Base-by-base conservation (phyloP, 1,140 invertebrate genomes). In the Anagrus nilaparvatae region DNA sequence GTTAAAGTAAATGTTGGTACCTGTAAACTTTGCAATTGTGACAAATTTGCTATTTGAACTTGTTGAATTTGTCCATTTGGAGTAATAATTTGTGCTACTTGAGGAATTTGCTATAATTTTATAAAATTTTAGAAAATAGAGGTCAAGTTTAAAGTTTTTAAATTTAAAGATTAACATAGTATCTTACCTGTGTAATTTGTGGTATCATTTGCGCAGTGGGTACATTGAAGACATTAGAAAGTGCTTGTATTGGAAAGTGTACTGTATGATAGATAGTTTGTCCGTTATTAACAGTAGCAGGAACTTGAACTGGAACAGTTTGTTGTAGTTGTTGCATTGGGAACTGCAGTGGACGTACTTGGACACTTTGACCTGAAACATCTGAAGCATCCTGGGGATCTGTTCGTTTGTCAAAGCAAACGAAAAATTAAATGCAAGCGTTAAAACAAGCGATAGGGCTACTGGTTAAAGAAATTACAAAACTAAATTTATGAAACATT, bases 201-300 rank as follows among this genome's bases (percentile, higher is more conserved):
- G 80, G 84, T 56, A 85, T 81, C 53, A 87, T 80, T 63, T 88
- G 84, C 17, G 67, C 61, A 50, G 72, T 44, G 57, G 73, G 57
- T 71, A 75, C 60, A 60, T 74, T 66, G 21, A 67, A 49, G 61
- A 77, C 54, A 74, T 59, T 46, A 54, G 69, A 54, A 3, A 85
- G 68, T 1, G 83, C 71, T 63, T 91, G 87, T 16, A 92, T 73
- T 0, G 89, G 90, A 53, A 95, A 81, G 63, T 95, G 89, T 2
- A 94, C 80, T 1, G 90, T 94, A 58, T 95, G 90, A 60, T 90
- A 89, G 38, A 94, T 78, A 0, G 89, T 94, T 63, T 95, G 90
- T 0, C 92, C 92, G 63, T 84, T 86, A 13, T 79, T 78, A 6
- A 85, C 81, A 44, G 87, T 84, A 40, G 96, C 87, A 2, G 92